phyloP scores from a whole-genome alignment of 2,888 invertebrate genomes.

The Nomada hirtipes region DNA sequence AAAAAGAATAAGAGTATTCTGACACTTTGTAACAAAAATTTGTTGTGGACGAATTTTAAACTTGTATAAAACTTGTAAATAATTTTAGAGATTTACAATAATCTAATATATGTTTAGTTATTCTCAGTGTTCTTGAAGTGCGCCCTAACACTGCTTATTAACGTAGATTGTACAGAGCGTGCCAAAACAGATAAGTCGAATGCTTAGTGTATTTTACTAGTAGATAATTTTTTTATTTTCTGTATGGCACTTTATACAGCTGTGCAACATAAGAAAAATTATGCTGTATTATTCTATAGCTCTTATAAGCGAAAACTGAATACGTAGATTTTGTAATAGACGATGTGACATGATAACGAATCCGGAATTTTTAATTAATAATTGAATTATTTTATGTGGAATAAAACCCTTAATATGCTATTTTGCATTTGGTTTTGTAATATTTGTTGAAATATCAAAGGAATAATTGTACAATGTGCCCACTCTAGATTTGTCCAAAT shows the following conservation, averaged over 20 bases:
- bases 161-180: slow-evolving; percentile 37
- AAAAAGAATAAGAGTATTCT: not conserved
- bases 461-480: slow-evolving; percentile 22
- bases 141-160: slow-evolving; percentile 5
- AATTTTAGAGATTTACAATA: slow-evolving; percentile 52
- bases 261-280: slow-evolving; percentile 65
- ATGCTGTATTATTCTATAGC: slow-evolving; percentile 43
- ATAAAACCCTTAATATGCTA: slow-evolving; percentile 40
- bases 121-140: slow-evolving; percentile 25
- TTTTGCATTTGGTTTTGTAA: slow-evolving; percentile 34
- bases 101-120: slow-evolving; percentile 36
- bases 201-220: slow-evolving; percentile 51
- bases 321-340: slow-evolving; percentile 51
- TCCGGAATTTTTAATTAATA: slow-evolving; percentile 50
- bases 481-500: slow-evolving; percentile 37
- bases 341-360: slow-evolving; percentile 49
- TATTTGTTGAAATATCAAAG: slow-evolving; percentile 40
- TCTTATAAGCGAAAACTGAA: slow-evolving; percentile 35
- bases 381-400: slow-evolving; percentile 46
- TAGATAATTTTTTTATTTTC: slow-evolving; percentile 68
- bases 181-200: slow-evolving; percentile 49
- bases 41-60: slow-evolving; percentile 11
- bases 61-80: slow-evolving; percentile 57
- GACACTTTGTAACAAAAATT: slow-evolving; percentile 22
- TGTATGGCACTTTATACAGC: slow-evolving; percentile 58